phyloP scores from a whole-genome alignment of 2,797 vertebrate genomes.

The Gouania willdenowi region DNA sequence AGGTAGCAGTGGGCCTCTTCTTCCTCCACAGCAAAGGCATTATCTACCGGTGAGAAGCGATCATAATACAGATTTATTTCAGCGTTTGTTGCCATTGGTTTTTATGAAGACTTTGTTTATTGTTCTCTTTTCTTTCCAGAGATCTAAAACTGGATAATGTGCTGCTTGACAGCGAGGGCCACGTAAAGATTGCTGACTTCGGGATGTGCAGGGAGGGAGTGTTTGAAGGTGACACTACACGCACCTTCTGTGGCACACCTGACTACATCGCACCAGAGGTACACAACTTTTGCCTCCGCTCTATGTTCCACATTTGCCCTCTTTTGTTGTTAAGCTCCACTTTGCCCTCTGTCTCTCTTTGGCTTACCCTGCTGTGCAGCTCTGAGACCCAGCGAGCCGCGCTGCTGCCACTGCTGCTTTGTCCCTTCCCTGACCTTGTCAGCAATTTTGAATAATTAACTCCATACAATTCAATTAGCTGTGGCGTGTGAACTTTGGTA shows the following conservation, averaged over 20 bases:
- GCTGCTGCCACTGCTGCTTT: slow-evolving; percentile 28
- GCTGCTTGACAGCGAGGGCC: slow-evolving; percentile 86
- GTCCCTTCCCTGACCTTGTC: slow-evolving; percentile 57
- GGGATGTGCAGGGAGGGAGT: slow-evolving; percentile 92
- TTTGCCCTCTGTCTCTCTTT: slow-evolving; percentile 14
- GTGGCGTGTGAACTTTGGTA: slow-evolving; percentile 9
- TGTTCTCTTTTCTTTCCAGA: slow-evolving; percentile 57
- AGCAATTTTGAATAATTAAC: slow-evolving; percentile 60
- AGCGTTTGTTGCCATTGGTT: slow-evolving; percentile 41
- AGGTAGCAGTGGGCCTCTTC: slow-evolving; percentile 88
- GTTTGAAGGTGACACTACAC: slow-evolving; percentile 81
- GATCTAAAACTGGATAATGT: slow-evolving; percentile 92
- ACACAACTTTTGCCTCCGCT: slow-evolving; percentile 5
- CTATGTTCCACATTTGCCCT: not conserved
- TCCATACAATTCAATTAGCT: slow-evolving; percentile 57
- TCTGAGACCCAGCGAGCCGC: not conserved
- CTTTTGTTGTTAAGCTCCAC: slow-evolving; percentile 9
- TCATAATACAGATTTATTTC: slow-evolving; percentile 41
- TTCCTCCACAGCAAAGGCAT: slow-evolving; percentile 90
- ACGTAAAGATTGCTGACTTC: slow-evolving; percentile 92
- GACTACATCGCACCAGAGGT: slow-evolving; percentile 95
- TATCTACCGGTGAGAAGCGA: slow-evolving; percentile 83
- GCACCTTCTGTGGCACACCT: slow-evolving; percentile 90
- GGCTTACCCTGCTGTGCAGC: slow-evolving; percentile 34
- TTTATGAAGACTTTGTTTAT: slow-evolving; percentile 44